Evolutionary conservation across 2,113 vertebrate species (phyloP).

Genomic region (Mungos mungo): DNA sequence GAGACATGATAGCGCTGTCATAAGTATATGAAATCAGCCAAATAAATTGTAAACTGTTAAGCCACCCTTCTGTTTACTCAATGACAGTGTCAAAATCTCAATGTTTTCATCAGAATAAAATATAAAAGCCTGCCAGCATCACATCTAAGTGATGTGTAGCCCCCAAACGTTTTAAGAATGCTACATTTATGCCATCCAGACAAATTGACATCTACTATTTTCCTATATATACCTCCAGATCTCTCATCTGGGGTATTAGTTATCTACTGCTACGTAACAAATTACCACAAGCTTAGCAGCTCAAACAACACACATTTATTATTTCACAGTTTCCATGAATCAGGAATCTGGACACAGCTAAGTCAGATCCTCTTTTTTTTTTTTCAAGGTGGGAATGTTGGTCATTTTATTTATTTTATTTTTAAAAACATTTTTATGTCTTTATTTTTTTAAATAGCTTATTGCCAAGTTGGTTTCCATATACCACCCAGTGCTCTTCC

Average conservation of each 20-base stretch:
- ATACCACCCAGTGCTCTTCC: too few relatives aligned
- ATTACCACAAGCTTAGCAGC: background rate
- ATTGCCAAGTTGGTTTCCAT: too few relatives aligned
- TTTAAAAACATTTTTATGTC: too few relatives aligned
- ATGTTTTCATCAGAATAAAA: slow-evolving; percentile 42
- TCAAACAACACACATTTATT: background rate
- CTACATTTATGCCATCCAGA: background rate
- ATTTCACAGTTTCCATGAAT: background rate
- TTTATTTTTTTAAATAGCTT: too few relatives aligned
- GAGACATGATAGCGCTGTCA: background rate
- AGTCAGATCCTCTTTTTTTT: background rate
- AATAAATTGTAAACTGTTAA: slow-evolving; percentile 61
- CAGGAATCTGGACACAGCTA: background rate
- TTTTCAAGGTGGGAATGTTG: too few relatives aligned
- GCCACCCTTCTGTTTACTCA: slow-evolving; percentile 61
- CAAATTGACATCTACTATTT: background rate
- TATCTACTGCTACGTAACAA: background rate
- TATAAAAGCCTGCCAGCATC: background rate
- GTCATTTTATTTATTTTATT: too few relatives aligned
- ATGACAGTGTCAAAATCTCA: slow-evolving; percentile 49
- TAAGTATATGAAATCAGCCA: slow-evolving; percentile 52
- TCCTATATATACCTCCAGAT: background rate
- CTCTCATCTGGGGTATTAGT: background rate
- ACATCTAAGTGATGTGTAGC: background rate
- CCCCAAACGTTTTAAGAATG: slow-evolving; percentile 41